These are phyloP conservation scores for Imbricaverruca yamaguchii DNA, from an alignment of 2,888 invertebrate genomes.

Conservation along the genomic window DNA sequence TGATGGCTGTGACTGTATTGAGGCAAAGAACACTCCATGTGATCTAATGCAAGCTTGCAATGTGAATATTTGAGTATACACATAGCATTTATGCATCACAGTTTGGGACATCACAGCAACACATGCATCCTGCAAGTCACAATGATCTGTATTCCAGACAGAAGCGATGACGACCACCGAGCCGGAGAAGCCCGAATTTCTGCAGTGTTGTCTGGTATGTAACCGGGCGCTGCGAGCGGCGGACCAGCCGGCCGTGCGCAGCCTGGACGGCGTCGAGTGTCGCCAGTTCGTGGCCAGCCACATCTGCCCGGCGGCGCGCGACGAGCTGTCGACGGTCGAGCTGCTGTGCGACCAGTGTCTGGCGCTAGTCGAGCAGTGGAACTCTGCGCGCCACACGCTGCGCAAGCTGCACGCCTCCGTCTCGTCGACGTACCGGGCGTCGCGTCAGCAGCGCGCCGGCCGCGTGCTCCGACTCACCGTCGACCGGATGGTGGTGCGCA, in stretches of 20 bases:
- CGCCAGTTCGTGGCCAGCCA: neutral
- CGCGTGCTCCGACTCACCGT: neutral
- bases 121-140: no score
- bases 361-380: neutral
- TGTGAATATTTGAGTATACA: no score
- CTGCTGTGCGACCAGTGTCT: neutral
- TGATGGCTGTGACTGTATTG: no score
- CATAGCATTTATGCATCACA: no score
- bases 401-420: neutral
- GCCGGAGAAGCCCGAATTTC: neutral
- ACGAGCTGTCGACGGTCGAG: neutral
- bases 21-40: no score
- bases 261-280: no score
- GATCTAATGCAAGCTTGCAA: no score
- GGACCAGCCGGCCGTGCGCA: no score
- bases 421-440: neutral
- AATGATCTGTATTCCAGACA: neutral
- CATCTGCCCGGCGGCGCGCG: neutral
- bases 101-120: no score
- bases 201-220: slow-evolving; percentile 19
- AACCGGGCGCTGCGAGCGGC: neutral
- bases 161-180: neutral
- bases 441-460: neutral
- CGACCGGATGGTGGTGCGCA: slow-evolving; percentile 15
- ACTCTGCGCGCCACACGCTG: neutral